Base-by-base conservation (phyloP, 2,797 vertebrate species). In the Lutjanus campechanus region DNA sequence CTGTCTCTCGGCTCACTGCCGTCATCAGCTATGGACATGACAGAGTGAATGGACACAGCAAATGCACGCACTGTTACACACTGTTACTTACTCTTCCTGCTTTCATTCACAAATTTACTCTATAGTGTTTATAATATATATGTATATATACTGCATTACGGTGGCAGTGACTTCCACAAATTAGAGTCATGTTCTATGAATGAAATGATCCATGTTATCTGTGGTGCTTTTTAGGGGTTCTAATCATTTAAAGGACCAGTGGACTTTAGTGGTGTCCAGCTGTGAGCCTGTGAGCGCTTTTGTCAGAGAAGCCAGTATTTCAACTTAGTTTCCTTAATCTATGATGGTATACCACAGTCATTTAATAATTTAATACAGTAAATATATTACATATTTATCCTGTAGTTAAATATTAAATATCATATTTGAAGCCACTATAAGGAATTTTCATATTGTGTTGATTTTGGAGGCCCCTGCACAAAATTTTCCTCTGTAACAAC, bases 1-100 rank as follows among this genome's bases (percentile, higher is more conserved):
- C 70, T 81, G 69, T 79, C 47, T 72, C 75, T 85, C 69, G 65
- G 80, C 50, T 83, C 50, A 67, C 51, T 75, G 56, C 22, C 76
- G 61, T 84, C 83, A 76, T 85, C 53, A 25, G 55, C 20, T 9
- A 5, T 70, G 29, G 51, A n/a, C 46, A 6, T 46, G 54, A 68
- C 46, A 16, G 9, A 54, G 40, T 44, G 72, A 79, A 73, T 79
- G 65, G 76, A 80, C 73, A 78, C 13, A 19, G 43, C 60, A 71
- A 22, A 77, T 15, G 41, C 20, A 46, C 40, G 54, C 62, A 62
- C 36, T 66, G 19, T 58, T 22, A 25, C 13, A 41, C 5, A 36
- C 20, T 56, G 46, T 46, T 36, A 15, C 11, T 1, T 6, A 7
- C 55, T 22, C 36, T 2, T 41, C 49, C 41, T 46, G 1, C 19